phyloP scores from a whole-genome alignment of 1,140 invertebrate genomes.

The Bombus ignitus region DNA sequence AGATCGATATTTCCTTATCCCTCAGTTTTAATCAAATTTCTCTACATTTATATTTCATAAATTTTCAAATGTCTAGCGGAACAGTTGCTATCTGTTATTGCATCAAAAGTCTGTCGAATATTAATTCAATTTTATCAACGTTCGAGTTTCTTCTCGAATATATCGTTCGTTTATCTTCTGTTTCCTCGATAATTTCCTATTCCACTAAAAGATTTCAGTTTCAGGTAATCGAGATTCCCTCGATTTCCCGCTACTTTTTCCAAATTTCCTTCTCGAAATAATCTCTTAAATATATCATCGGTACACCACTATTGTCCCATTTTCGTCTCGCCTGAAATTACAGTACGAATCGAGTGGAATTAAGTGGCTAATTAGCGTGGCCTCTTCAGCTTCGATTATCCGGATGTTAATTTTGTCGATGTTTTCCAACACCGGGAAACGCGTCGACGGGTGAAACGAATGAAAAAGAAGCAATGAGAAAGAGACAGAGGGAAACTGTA shows the following conservation, averaged over 20 bases:
- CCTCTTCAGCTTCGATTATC: neutral
- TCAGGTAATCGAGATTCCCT: too few relatives aligned
- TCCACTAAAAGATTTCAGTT: too few relatives aligned
- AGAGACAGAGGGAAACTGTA: neutral
- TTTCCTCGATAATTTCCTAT: neutral
- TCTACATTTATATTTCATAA: too few relatives aligned
- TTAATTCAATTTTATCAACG: too few relatives aligned
- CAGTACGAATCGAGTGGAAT: neutral
- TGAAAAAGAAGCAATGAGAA: neutral
- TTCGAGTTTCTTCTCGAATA: too few relatives aligned
- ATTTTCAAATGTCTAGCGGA: too few relatives aligned
- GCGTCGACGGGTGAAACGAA: neutral
- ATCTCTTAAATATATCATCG: neutral
- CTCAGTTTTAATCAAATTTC: too few relatives aligned
- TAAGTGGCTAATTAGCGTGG: neutral
- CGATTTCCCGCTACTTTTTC: neutral
- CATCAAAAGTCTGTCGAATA: too few relatives aligned
- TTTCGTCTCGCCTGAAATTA: neutral
- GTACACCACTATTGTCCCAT: neutral
- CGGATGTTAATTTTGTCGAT: neutral
- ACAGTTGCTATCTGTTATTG: too few relatives aligned
- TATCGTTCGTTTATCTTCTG: neutral
- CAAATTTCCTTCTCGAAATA: neutral
- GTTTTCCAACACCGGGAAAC: neutral
- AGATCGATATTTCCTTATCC: too few relatives aligned